Percentiles rank a stretch among this genome's conserved stretches.
Evolutionary conservation across 1,140 invertebrate genomes (phyloP).

Genomic region (Drosophila kurseongensis): DNA sequence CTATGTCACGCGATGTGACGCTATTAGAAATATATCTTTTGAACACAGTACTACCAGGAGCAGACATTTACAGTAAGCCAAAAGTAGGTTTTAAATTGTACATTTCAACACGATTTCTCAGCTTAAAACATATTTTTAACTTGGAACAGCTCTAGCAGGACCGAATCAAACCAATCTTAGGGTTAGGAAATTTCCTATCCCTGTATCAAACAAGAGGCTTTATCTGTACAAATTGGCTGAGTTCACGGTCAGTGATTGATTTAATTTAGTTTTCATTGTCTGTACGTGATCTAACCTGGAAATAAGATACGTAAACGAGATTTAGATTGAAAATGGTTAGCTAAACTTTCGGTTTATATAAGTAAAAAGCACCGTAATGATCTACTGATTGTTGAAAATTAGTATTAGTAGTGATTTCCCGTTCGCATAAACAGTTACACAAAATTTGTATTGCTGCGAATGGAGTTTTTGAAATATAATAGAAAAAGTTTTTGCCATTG

Average conservation of each 20-base stretch:
- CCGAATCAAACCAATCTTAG: too few species aligned
- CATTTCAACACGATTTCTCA: too few species aligned
- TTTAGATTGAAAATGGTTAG: too few species aligned
- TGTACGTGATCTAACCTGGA: conserved; percentile 68
- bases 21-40: too few species aligned
- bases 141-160: too few species aligned
- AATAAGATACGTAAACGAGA: conserved; percentile 53
- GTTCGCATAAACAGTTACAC: not conserved
- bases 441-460: not conserved
- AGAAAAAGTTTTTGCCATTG: too few species aligned
- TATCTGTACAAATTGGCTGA: conserved; percentile 1
- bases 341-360: conserved; percentile 23
- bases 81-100: too few species aligned
- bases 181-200: not conserved
- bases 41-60: too few species aligned
- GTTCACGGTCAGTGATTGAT: conserved; percentile 74
- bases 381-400: not conserved
- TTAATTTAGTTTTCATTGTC: conserved; percentile 56
- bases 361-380: not conserved
- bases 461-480: too few species aligned
- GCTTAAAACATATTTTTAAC: too few species aligned
- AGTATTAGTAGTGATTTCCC: not conserved
- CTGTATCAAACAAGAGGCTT: not conserved
- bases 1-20: not conserved
- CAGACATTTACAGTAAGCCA: too few species aligned